A percentile compares a stretch with the other conserved stretches of the same genome.
Evolutionary conservation across 2,888 invertebrate species (phyloP).

Genomic region (Ichneumon xanthorius): DNA sequence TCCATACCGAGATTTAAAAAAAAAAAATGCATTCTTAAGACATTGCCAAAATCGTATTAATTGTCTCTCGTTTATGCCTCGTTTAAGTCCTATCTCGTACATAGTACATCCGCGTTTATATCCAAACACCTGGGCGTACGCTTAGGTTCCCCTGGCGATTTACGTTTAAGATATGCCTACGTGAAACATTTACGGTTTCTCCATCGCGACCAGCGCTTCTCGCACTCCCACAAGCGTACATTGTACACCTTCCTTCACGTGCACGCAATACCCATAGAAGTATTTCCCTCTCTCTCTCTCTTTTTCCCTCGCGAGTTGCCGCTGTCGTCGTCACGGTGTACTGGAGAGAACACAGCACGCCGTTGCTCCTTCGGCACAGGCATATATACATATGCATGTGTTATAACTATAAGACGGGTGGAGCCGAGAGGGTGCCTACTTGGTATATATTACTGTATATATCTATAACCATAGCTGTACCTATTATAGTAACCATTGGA

Average conservation of each 20-base stretch:
- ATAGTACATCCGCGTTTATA: constrained; percentile 30
- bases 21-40: background rate
- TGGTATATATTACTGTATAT: constrained; percentile 43
- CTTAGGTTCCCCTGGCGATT: constrained; percentile 30
- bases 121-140: constrained; percentile 40
- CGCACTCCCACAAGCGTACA: constrained; percentile 2
- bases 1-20: background rate
- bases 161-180: constrained; percentile 43
- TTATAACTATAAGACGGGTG: constrained; percentile 58
- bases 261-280: constrained; percentile 11
- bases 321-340: constrained; percentile 55
- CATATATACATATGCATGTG: constrained; percentile 33
- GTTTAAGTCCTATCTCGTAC: background rate
- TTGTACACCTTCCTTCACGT: constrained; percentile 7
- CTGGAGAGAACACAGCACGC: constrained; percentile 42
- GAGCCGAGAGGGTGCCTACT: constrained; percentile 40
- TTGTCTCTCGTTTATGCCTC: background rate
- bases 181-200: constrained; percentile 48
- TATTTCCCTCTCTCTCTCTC: constrained; percentile 30
- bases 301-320: constrained; percentile 40
- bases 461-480: constrained; percentile 34
- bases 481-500: constrained; percentile 39
- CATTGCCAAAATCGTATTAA: background rate
- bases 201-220: constrained; percentile 47
- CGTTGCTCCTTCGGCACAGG: constrained; percentile 2